Conservation (phyloP, 1,140 invertebrate genomes). For the Cyrtorhinus lividipennis region DNA sequence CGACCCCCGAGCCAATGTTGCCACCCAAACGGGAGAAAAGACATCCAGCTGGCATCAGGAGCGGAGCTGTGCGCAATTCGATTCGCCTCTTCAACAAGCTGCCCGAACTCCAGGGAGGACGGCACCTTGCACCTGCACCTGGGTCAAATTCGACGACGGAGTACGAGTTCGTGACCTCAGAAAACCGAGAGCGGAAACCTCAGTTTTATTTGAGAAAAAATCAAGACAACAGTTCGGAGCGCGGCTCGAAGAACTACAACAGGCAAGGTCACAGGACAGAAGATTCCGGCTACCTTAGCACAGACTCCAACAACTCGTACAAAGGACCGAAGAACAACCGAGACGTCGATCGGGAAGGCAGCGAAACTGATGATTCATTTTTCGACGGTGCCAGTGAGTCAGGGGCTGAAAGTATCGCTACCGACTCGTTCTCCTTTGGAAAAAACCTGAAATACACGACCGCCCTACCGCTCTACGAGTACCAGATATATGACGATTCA, state of each 20-base stretch:
- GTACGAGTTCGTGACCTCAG: background rate
- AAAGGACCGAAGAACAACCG: background rate
- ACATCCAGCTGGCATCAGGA: background rate
- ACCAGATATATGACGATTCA: background rate
- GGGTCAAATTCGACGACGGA: background rate
- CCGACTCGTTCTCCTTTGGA: conserved; percentile 76
- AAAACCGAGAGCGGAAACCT: background rate
- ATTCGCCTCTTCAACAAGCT: background rate
- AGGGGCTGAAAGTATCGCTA: conserved; percentile 66
- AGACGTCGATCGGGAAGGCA: conserved; percentile 38
- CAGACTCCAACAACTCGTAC: conserved; percentile 18
- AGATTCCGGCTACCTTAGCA: conserved; percentile 26
- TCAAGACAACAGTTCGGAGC: conserved; percentile 38
- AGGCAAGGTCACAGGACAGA: conserved; percentile 18
- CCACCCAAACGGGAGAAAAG: conserved; percentile 38
- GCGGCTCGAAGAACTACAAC: conserved; percentile 22
- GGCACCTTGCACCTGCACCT: background rate
- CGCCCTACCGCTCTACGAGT: background rate
- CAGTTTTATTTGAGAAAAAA: conserved; percentile 18
- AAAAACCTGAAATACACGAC: conserved; percentile 37
- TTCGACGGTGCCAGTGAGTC: conserved; percentile 66
- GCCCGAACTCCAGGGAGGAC: background rate
- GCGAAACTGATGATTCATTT: conserved; percentile 71
- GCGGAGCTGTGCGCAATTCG: background rate
- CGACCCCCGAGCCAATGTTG: conserved; percentile 30